A percentile compares a stretch with the other conserved stretches of the same genome.
phyloP scores from a whole-genome alignment of 2,113 vertebrate species.

The Lutjanus erythropterus region DNA sequence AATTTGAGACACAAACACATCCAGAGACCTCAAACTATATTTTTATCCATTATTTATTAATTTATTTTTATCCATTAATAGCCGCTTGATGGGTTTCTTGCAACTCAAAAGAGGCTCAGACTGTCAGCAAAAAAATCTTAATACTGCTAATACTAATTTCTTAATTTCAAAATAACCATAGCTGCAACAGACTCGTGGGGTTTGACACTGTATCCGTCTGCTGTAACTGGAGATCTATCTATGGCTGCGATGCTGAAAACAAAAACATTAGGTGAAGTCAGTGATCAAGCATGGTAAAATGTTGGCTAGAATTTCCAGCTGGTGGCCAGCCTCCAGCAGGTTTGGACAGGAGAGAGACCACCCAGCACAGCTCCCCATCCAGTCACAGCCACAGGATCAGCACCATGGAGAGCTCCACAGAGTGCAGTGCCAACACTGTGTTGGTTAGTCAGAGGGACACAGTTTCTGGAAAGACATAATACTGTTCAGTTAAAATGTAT shows the following conservation, averaged over 20 bases:
- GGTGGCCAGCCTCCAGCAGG: neutral
- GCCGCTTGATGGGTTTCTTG: neutral
- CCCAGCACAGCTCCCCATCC: neutral
- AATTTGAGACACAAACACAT: neutral
- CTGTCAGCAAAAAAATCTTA: neutral
- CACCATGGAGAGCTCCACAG: conserved; percentile 40
- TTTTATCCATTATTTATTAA: too few species aligned
- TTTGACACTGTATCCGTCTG: neutral
- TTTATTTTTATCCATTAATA: neutral
- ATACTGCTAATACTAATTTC: too few species aligned
- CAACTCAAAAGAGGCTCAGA: neutral
- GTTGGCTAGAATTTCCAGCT: neutral
- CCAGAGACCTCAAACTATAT: neutral
- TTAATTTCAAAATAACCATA: neutral
- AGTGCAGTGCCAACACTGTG: neutral
- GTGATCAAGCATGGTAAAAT: neutral
- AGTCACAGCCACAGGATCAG: conserved; percentile 5
- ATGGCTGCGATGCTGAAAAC: neutral
- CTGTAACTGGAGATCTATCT: neutral
- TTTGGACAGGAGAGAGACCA: neutral
- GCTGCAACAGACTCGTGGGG: neutral
- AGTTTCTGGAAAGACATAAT: conserved; percentile 2
- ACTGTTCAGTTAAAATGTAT: neutral
- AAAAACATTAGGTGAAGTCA: neutral
- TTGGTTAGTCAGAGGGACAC: neutral